These are phyloP conservation scores for Sisyra terminalis DNA, from an alignment of 2,888 invertebrate species.

Conservation along the genomic window DNA sequence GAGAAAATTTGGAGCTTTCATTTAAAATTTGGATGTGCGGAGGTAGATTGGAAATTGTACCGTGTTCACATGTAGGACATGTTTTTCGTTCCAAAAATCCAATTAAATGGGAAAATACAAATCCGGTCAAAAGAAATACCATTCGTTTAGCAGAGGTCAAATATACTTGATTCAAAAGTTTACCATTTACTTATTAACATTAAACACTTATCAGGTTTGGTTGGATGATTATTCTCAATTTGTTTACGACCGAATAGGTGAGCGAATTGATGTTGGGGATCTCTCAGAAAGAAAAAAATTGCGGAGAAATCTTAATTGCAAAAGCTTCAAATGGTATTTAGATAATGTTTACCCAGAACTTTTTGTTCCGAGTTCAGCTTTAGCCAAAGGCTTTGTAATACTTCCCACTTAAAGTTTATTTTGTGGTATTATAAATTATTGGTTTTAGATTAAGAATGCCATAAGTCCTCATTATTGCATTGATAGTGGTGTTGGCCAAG, in stretches of 20 bases:
- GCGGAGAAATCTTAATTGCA: constrained; percentile 75
- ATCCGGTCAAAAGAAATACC: constrained; percentile 92
- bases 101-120: constrained; percentile 97
- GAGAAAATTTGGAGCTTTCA: constrained; percentile 93
- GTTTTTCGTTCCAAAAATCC: constrained; percentile 96
- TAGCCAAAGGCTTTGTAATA: constrained; percentile 98
- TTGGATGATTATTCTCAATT: constrained; percentile 94
- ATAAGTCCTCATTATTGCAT: too few relatives aligned
- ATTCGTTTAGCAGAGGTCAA: constrained; percentile 78
- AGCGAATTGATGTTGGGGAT: constrained; percentile 94
- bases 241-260: constrained; percentile 96
- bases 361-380: constrained; percentile 94
- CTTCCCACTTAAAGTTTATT: too few relatives aligned
- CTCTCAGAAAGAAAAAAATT: constrained; percentile 64
- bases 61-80: constrained; percentile 98
- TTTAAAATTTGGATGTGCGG: constrained; percentile 99
- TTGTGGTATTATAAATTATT: too few relatives aligned
- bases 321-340: constrained; percentile 96
- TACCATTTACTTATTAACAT: too few relatives aligned
- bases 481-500: too few relatives aligned
- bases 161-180: too few relatives aligned
- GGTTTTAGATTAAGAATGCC: too few relatives aligned
- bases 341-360: constrained; percentile 96
- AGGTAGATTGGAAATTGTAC: constrained; percentile 91
- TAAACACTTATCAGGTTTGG: too few relatives aligned